Conservation (phyloP, 2,113 vertebrate species). For the Xenopus laevis region DNA sequence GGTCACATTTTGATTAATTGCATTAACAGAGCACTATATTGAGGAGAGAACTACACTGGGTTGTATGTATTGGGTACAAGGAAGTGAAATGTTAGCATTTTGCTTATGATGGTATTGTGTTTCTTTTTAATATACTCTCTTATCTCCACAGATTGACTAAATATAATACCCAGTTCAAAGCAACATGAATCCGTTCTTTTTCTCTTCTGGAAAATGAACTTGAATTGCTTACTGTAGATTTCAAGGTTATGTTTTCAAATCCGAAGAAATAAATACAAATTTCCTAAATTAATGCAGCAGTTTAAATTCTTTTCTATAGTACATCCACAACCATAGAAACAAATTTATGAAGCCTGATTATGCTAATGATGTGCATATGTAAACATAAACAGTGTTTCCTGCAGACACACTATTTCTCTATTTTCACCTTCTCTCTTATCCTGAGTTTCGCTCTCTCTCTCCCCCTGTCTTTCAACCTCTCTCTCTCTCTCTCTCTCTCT, state of each 20-base stretch:
- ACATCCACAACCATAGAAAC: too few species aligned
- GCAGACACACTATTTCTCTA: too few species aligned
- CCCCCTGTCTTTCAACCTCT: too few species aligned
- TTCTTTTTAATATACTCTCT: conserved; percentile 1
- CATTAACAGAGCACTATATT: not conserved
- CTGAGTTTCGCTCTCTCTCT: too few species aligned
- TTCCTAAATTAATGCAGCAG: not conserved
- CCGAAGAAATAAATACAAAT: not conserved
- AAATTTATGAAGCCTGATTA: too few species aligned
- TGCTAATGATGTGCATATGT: too few species aligned
- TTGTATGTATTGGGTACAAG: not conserved
- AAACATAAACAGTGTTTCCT: too few species aligned
- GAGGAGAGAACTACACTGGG: not conserved
- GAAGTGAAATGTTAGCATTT: not conserved
- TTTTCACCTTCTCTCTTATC: too few species aligned
- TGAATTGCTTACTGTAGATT: too few species aligned
- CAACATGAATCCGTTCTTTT: not conserved
- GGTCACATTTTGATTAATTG: conserved; percentile 9
- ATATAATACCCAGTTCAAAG: not conserved
- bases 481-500: not conserved
- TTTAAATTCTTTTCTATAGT: too few species aligned
- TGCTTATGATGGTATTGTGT: not conserved
- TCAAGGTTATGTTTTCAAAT: not conserved
- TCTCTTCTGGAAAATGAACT: not conserved
- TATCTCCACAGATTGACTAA: not conserved